A percentile compares a stretch with the other conserved stretches of the same genome.
These are phyloP conservation scores for Megaceryle maxima DNA, from an alignment of 2,113 vertebrate species.

Conservation along the genomic window DNA sequence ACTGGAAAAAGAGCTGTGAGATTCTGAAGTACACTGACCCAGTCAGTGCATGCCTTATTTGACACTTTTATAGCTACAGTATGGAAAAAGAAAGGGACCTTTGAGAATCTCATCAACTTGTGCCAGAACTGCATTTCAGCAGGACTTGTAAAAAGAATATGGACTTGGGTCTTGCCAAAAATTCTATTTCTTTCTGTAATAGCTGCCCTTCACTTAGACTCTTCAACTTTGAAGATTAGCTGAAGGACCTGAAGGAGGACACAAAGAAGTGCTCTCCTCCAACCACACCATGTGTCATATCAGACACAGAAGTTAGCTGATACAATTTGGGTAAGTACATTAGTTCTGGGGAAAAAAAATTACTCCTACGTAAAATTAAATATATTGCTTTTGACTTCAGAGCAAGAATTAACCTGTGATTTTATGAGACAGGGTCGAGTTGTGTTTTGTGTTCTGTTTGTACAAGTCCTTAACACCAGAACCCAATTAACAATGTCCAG, in stretches of 20 bases:
- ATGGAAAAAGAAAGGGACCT: neutral
- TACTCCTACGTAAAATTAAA: neutral
- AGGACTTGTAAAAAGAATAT: neutral
- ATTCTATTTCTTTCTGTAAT: neutral
- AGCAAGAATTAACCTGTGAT: neutral
- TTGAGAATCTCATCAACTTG: neutral
- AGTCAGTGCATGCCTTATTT: neutral
- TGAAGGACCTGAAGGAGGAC: neutral
- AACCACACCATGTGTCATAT: neutral
- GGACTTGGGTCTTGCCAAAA: neutral
- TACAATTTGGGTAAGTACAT: neutral
- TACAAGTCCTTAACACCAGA: neutral
- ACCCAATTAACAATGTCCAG: neutral
- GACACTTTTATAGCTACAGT: neutral
- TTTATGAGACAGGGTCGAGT: neutral
- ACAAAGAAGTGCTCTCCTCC: neutral
- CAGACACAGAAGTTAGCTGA: rapidly evolving
- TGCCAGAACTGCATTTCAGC: neutral
- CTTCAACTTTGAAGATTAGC: neutral
- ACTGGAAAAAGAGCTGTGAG: neutral
- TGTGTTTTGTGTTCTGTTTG: neutral
- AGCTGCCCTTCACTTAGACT: neutral
- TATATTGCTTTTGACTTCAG: neutral
- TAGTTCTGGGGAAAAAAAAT: neutral
- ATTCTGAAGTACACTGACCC: neutral